Evolutionary conservation across 1,140 invertebrate species (phyloP).

Genomic region (Campoletis sonorensis): DNA sequence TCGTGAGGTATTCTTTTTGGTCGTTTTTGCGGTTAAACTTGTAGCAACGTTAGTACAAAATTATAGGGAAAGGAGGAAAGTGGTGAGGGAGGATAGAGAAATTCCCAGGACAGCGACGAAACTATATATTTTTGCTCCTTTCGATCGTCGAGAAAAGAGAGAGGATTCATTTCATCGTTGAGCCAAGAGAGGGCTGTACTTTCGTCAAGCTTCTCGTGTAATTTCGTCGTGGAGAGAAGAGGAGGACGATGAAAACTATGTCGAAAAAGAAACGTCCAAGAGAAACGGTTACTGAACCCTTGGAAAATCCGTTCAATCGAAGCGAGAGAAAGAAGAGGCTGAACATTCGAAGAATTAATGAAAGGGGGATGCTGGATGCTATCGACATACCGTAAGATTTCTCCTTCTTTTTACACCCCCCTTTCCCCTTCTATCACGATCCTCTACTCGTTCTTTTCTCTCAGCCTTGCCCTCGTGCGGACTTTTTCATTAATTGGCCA

Average conservation of each 20-base stretch:
- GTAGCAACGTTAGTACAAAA: background rate
- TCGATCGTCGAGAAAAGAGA: background rate
- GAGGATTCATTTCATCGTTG: conserved; percentile 36
- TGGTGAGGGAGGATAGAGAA: background rate
- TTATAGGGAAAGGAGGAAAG: background rate
- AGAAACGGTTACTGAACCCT: conserved; percentile 1
- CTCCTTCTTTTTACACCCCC: background rate
- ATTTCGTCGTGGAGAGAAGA: conserved; percentile 17
- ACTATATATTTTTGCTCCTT: conserved; percentile 17
- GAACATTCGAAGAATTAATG: conserved; percentile 40
- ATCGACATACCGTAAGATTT: conserved; percentile 31
- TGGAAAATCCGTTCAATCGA: conserved; percentile 41
- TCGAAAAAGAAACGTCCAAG: conserved; percentile 2
- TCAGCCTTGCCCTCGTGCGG: background rate
- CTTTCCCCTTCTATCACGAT: too few species aligned
- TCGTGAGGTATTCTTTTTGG: conserved; percentile 17
- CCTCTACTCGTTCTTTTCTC: background rate
- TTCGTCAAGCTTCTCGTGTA: conserved; percentile 20
- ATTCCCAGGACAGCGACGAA: background rate
- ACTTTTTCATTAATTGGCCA: conserved; percentile 44
- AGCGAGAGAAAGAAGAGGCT: background rate
- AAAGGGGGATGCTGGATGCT: conserved; percentile 36
- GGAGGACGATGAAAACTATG: conserved; percentile 19
- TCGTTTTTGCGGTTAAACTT: background rate
- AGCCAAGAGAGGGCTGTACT: background rate